phyloP scores from a whole-genome alignment of 2,888 invertebrate species.

The Apamea crenata region DNA sequence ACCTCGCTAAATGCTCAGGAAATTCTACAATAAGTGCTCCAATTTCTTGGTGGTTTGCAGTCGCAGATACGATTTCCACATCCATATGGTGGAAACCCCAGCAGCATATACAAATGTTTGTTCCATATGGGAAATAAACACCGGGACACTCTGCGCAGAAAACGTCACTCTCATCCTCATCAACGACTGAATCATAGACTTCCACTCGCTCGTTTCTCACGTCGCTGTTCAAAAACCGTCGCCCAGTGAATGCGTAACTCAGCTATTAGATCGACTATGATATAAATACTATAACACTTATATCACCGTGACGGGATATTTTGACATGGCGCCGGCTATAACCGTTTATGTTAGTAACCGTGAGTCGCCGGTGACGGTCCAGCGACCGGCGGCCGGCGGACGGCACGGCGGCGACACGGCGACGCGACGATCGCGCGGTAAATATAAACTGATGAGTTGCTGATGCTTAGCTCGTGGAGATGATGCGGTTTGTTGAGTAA shows the following conservation, averaged over 20 bases:
- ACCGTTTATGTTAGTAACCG: slow-evolving; percentile 59
- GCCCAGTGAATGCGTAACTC: slow-evolving; percentile 24
- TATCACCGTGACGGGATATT: slow-evolving; percentile 60
- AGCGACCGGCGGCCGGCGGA: slow-evolving; percentile 46
- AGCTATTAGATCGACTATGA: slow-evolving; percentile 57
- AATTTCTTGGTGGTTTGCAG: neutral
- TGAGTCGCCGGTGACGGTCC: slow-evolving; percentile 59
- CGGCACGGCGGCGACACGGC: slow-evolving; percentile 54
- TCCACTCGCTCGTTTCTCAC: neutral
- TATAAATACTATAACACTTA: slow-evolving; percentile 62
- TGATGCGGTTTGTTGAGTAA: slow-evolving; percentile 57
- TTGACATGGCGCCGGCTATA: slow-evolving; percentile 66
- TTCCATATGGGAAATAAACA: slow-evolving; percentile 12
- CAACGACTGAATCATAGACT: slow-evolving; percentile 17
- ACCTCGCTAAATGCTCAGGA: neutral
- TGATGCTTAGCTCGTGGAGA: slow-evolving; percentile 35
- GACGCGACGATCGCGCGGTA: slow-evolving; percentile 56
- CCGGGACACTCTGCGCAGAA: neutral
- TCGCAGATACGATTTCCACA: slow-evolving; percentile 4
- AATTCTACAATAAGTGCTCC: neutral
- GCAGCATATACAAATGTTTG: slow-evolving; percentile 1
- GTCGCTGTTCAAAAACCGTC: neutral
- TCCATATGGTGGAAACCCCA: slow-evolving; percentile 5
- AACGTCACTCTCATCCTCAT: slow-evolving; percentile 7
- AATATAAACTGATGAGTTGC: slow-evolving; percentile 66